A percentile compares a stretch with the other conserved stretches of the same genome.
phyloP scores from a whole-genome alignment of 2,797 vertebrate genomes.

The Heterohyrax brucei region DNA sequence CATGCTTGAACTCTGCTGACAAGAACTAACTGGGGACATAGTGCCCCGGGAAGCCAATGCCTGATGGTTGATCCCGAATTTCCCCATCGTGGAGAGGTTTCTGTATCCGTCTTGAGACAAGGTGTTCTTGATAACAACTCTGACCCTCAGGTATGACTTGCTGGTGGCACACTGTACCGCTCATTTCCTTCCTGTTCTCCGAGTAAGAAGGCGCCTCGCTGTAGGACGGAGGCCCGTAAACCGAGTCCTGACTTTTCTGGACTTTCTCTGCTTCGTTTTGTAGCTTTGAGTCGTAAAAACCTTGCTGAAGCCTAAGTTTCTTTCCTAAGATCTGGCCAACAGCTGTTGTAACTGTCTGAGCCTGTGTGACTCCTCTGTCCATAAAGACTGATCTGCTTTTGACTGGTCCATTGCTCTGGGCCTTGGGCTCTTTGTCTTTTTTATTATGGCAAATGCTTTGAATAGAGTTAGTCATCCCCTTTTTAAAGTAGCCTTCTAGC shows the following conservation, averaged over 20 bases:
- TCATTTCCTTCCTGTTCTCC: background rate
- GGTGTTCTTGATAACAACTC: background rate
- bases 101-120: too few species aligned
- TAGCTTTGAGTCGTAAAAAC: rapidly evolving
- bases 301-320: background rate
- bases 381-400: rapidly evolving
- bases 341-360: background rate
- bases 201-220: rapidly evolving
- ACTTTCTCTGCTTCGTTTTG: too few species aligned
- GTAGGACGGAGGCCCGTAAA: rapidly evolving
- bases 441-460: rapidly evolving
- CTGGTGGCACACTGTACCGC: rapidly evolving
- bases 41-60: background rate
- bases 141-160: background rate
- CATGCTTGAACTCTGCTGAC: rapidly evolving
- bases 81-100: too few species aligned
- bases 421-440: background rate
- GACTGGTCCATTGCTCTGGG: background rate
- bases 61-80: rapidly evolving
- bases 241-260: background rate
- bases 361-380: rapidly evolving
- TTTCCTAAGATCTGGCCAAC: background rate
- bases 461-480: background rate
- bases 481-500: background rate
- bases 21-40: rapidly evolving